Evolutionary conservation across 35 echinoderm and acorn worm species (phyloP).

Genomic region (Hemicentrotus pulcherrimus): DNA sequence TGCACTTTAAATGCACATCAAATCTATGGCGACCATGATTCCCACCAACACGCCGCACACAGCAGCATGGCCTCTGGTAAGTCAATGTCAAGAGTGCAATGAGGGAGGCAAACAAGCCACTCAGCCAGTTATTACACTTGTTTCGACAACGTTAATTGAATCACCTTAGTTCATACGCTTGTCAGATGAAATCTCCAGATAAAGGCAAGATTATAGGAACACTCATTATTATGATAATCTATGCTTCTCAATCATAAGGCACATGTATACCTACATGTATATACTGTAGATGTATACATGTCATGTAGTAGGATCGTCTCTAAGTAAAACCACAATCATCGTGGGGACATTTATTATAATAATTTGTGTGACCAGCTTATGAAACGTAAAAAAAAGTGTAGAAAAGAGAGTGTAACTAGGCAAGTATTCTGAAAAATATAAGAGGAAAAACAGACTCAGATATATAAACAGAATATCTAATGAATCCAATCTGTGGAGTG

Average conservation of each 20-base stretch:
- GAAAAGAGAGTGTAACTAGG: too few species aligned
- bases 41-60: not conserved
- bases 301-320: too few species aligned
- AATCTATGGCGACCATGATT: not conserved
- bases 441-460: too few species aligned
- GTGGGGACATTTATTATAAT: too few species aligned
- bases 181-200: not conserved
- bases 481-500: too few species aligned
- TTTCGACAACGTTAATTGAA: conserved; percentile 16
- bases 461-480: too few species aligned
- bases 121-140: conserved; percentile 38
- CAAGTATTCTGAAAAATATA: too few species aligned
- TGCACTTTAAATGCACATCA: too few species aligned
- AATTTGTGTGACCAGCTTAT: too few species aligned
- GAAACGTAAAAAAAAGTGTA: too few species aligned
- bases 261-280: not conserved
- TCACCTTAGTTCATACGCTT: not conserved
- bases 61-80: not conserved
- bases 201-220: not conserved
- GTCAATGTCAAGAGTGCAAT: conserved; percentile 23
- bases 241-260: not conserved
- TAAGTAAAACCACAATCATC: too few species aligned
- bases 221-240: conserved; percentile 35
- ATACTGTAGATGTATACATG: not conserved
- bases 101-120: conserved; percentile 1